These are phyloP conservation scores for Pygmarrhopalites habei DNA, from an alignment of 1,140 invertebrate species.

Conservation along the genomic window DNA sequence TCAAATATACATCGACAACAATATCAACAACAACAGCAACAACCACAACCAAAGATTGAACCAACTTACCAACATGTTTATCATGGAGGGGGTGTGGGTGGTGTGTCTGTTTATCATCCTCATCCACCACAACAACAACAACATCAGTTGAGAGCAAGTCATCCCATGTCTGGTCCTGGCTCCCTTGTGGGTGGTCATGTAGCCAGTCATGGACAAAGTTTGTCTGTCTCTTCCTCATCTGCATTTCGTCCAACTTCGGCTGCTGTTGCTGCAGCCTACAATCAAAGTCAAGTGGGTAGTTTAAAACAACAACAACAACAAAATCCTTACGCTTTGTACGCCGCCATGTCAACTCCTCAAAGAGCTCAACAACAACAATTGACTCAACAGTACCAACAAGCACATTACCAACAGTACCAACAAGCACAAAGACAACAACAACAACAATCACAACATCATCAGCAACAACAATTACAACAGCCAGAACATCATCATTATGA, in stretches of 20 bases:
- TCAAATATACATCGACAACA: not conserved
- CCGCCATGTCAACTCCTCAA: not conserved
- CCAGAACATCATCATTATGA: not conserved
- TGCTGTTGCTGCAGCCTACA: not conserved
- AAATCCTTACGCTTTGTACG: too few species aligned
- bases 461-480: slow-evolving; percentile 1
- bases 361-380: not conserved
- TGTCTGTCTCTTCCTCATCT: not conserved
- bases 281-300: not conserved
- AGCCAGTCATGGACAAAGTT: not conserved
- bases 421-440: slow-evolving; percentile 8
- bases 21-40: not conserved
- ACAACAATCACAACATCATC: not conserved
- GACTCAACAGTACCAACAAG: not conserved
- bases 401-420: slow-evolving; percentile 9
- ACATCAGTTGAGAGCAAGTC: not conserved
- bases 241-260: slow-evolving; percentile 9
- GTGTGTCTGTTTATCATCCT: slow-evolving; percentile 1
- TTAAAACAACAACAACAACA: too few species aligned
- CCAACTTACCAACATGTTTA: slow-evolving; percentile 9
- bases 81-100: too few species aligned
- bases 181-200: too few species aligned
- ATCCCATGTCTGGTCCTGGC: not conserved
- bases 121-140: slow-evolving; percentile 11
- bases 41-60: slow-evolving; percentile 15